phyloP scores from a whole-genome alignment of 2,797 vertebrate genomes.

The Enteromius paludinosus region DNA sequence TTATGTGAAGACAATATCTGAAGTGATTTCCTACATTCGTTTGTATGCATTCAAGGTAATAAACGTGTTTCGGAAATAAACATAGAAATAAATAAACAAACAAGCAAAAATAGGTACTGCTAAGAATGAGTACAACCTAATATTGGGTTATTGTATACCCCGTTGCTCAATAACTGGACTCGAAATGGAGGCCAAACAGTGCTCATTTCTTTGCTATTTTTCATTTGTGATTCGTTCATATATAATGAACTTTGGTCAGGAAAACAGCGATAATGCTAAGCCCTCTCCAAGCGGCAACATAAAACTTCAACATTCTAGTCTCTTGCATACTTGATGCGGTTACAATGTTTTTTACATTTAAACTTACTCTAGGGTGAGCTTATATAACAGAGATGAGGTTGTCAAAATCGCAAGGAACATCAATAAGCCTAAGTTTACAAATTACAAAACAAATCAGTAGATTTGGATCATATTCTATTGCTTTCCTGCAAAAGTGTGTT shows the following conservation, averaged over 20 bases:
- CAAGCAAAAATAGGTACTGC: background rate
- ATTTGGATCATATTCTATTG: background rate
- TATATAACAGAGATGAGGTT: background rate
- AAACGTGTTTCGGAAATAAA: slow-evolving; percentile 27
- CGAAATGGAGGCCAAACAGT: slow-evolving; percentile 22
- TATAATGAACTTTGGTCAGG: slow-evolving; percentile 11
- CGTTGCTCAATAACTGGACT: slow-evolving; percentile 9
- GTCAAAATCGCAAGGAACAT: background rate
- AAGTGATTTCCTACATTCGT: slow-evolving; percentile 5
- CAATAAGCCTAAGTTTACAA: background rate
- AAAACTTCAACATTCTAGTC: background rate
- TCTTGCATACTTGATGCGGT: background rate
- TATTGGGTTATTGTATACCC: slow-evolving; percentile 23
- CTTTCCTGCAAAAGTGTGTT: background rate
- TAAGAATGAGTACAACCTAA: slow-evolving; percentile 5
- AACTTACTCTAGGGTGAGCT: background rate
- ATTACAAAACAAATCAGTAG: background rate
- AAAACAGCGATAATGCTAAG: background rate
- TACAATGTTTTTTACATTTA: background rate
- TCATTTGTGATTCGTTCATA: background rate
- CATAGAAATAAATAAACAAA: slow-evolving; percentile 17
- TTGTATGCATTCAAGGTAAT: slow-evolving; percentile 18
- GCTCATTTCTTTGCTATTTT: slow-evolving; percentile 25
- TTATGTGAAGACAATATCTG: slow-evolving; percentile 13
- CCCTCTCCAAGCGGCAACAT: background rate